phyloP scores from a whole-genome alignment of 64 coral and sea anemone genomes.

The Orbicella faveolata region DNA sequence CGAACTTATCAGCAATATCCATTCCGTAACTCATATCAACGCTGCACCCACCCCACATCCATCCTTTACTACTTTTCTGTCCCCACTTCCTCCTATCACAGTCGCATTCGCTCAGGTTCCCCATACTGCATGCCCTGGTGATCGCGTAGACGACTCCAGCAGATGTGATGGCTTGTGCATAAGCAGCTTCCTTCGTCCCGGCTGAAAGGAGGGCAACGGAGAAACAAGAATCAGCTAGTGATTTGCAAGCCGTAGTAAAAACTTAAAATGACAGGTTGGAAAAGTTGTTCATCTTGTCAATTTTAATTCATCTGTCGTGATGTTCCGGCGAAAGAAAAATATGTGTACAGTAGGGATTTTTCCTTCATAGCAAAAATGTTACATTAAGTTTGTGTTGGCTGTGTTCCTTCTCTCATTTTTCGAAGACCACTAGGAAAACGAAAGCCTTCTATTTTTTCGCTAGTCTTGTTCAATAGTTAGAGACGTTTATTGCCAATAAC shows the following conservation, averaged over 20 bases:
- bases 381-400: no score
- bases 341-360: no score
- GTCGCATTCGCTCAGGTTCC: conserved; percentile 59
- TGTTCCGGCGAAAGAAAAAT: no score
- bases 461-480: no score
- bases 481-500: no score
- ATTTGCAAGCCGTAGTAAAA: no score
- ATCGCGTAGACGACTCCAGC: conserved; percentile 88
- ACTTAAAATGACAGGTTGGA: background rate
- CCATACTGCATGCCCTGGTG: conserved; percentile 64
- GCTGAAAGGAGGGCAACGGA: conserved; percentile 15
- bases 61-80: conserved; percentile 30
- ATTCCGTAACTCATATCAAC: conserved; percentile 72
- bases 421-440: no score
- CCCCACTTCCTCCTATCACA: conserved; percentile 40
- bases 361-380: no score
- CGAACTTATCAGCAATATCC: conserved; percentile 61
- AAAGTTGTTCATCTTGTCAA: no score
- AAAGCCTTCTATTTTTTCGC: no score
- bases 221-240: background rate
- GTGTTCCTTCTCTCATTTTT: no score
- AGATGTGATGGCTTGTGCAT: conserved; percentile 81
- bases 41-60: conserved; percentile 68
- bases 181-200: conserved; percentile 89
- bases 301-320: no score